Evolutionary conservation across 2,888 invertebrate species (phyloP).

Genomic region (Euphydryas editha): DNA sequence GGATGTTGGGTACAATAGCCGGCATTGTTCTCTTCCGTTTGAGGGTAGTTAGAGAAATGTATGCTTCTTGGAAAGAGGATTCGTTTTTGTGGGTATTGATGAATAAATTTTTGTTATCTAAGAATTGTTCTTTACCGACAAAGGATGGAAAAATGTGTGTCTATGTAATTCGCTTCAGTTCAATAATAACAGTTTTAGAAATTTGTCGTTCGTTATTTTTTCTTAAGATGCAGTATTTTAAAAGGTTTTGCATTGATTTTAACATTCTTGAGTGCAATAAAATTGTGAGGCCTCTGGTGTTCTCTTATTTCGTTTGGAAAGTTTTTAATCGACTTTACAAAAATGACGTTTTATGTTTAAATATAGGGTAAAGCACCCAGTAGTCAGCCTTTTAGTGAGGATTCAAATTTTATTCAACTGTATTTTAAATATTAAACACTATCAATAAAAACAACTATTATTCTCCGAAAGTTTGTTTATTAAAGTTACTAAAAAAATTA

Average conservation of each 20-base stretch:
- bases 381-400: too few relatives aligned
- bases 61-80: constrained; percentile 62
- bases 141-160: constrained; percentile 40
- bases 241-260: not conserved
- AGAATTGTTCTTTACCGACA: constrained; percentile 53
- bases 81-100: constrained; percentile 66
- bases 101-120: constrained; percentile 66
- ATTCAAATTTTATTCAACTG: too few relatives aligned
- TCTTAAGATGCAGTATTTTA: constrained; percentile 10
- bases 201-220: constrained; percentile 20
- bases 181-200: constrained; percentile 37
- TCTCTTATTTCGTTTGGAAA: not conserved
- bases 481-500: too few relatives aligned
- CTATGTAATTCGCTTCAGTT: constrained; percentile 27
- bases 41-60: constrained; percentile 62
- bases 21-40: constrained; percentile 56
- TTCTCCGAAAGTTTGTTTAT: too few relatives aligned
- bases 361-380: too few relatives aligned
- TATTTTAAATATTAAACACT: too few relatives aligned
- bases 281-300: not conserved
- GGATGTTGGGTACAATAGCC: constrained; percentile 55
- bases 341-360: too few relatives aligned
- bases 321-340: too few relatives aligned
- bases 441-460: too few relatives aligned
- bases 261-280: not conserved